A percentile compares a stretch with the other conserved stretches of the same genome.
Conservation (phyloP, 2,888 invertebrate genomes). For the Lymantria dispar region DNA sequence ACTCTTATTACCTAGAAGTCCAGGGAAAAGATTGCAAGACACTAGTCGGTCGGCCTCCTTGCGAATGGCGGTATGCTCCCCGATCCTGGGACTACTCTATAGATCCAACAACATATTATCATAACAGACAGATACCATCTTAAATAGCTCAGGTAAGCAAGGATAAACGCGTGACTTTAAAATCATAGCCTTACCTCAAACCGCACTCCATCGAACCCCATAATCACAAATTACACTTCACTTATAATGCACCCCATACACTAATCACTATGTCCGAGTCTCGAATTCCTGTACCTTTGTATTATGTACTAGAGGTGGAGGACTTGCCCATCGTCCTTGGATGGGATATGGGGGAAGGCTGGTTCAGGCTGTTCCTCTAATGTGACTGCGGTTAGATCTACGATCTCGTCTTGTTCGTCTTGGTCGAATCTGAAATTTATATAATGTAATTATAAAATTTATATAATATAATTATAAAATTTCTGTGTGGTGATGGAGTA, state of each 20-base stretch:
- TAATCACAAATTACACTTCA: constrained; percentile 2
- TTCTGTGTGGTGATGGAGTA: not conserved
- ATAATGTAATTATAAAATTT: not conserved
- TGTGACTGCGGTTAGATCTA: constrained; percentile 91
- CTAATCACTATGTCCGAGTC: constrained; percentile 12
- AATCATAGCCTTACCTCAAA: not conserved
- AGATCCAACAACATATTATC: too few species aligned
- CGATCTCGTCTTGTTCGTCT: constrained; percentile 93
- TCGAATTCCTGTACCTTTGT: constrained; percentile 28
- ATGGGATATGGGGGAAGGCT: constrained; percentile 50
- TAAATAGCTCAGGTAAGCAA: too few species aligned
- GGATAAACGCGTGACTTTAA: too few species aligned
- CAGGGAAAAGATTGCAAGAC: too few species aligned
- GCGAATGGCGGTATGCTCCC: too few species aligned
- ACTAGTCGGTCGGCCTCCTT: too few species aligned
- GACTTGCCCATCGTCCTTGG: constrained; percentile 76
- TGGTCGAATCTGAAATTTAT: constrained; percentile 63
- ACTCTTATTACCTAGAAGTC: too few species aligned
- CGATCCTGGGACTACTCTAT: too few species aligned
- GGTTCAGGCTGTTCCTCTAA: constrained; percentile 75
- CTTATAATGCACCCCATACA: constrained; percentile 6
- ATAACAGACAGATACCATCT: too few species aligned
- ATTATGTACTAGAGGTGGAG: constrained; percentile 75
- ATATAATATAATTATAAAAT: not conserved
- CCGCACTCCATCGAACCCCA: not conserved